A percentile compares a stretch with the other conserved stretches of the same genome.
Evolutionary conservation across 2,797 vertebrate genomes (phyloP).

Genomic region (Halcyon chelicuti): DNA sequence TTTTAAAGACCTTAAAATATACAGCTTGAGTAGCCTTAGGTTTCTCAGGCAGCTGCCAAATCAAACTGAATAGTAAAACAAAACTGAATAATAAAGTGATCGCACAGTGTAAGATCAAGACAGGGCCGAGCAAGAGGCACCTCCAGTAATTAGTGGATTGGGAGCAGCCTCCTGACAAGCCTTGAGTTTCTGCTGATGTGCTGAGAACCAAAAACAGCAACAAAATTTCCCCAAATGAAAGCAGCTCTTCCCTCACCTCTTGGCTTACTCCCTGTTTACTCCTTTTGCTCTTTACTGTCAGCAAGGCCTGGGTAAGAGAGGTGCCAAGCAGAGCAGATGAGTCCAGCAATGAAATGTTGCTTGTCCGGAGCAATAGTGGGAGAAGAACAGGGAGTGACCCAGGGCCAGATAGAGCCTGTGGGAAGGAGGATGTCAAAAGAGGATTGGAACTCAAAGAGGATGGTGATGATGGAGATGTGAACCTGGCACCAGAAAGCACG

Average conservation of each 20-base stretch:
- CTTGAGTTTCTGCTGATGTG: constrained; percentile 54
- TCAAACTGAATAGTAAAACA: constrained; percentile 83
- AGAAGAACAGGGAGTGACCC: background rate
- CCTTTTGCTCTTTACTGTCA: background rate
- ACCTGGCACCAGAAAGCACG: background rate
- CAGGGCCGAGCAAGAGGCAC: constrained; percentile 68
- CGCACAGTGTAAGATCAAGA: constrained; percentile 70
- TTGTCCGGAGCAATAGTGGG: background rate
- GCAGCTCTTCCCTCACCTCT: background rate
- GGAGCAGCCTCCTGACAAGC: constrained; percentile 64
- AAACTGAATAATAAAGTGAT: constrained; percentile 77
- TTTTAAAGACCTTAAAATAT: constrained; percentile 79
- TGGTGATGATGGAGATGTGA: rapidly evolving
- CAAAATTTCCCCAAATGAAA: background rate
- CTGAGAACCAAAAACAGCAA: constrained; percentile 20
- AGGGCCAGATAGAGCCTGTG: background rate
- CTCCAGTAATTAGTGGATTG: constrained; percentile 75
- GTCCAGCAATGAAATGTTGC: background rate
- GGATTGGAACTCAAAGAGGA: background rate
- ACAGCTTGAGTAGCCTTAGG: constrained; percentile 77
- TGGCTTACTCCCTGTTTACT: background rate
- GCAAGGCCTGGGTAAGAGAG: background rate
- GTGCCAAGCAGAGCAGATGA: background rate
- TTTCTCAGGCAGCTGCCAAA: constrained; percentile 75
- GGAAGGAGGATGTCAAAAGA: background rate